Base-by-base conservation (phyloP, 1,140 invertebrate genomes). In the Oryctes rhinoceros region DNA sequence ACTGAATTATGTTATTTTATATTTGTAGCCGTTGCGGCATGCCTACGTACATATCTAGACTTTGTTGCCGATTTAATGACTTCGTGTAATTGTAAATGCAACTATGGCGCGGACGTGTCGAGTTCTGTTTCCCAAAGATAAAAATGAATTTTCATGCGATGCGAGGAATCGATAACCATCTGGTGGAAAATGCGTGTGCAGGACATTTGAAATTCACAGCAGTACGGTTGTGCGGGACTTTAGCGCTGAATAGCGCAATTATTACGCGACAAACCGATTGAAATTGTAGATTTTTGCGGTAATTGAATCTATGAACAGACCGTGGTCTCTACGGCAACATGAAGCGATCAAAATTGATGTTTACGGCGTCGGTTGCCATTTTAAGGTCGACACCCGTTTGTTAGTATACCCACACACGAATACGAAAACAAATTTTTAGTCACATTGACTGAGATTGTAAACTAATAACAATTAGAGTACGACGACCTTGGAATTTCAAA, bases 241-340 rank as follows among this genome's bases (percentile, higher is more conserved):
- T 13, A 11, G 10, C 11, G 20, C 65, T 71, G 65, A 71, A 71
- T 71, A 24, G 65, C 24, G 65, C 35, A 71, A 71, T 71, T 71
- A 71, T 71, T 71, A 37, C 65, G 20, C 65, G 65, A 71, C 65
- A 71, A 71, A 71, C 65, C 65, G 65, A 71, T 71, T 71, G 65
- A 71, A 71, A 71, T 71, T 71, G 35, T 71, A 71, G 65, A 71
- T 71, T 71, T 71, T 71, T 71, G 65, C 65, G 65, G 65, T 71
- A 71, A 71, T 71, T 71, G 65, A 71, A 71, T 71, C 65, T 35
- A 24, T 13, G 65, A 71, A 71, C 11, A 15, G 65, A 4, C 13
- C 4, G 20, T 24, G 18, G 65, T 71, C 24, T 24, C 18, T 71
- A 71, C 65, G 65, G 65, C 65, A 30, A 71, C 65, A 30, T 71